Evolutionary conservation across 2,888 invertebrate genomes (phyloP), one percentile per base, ranked within the genome.

Genomic region (Blastobasis adustella): DNA sequence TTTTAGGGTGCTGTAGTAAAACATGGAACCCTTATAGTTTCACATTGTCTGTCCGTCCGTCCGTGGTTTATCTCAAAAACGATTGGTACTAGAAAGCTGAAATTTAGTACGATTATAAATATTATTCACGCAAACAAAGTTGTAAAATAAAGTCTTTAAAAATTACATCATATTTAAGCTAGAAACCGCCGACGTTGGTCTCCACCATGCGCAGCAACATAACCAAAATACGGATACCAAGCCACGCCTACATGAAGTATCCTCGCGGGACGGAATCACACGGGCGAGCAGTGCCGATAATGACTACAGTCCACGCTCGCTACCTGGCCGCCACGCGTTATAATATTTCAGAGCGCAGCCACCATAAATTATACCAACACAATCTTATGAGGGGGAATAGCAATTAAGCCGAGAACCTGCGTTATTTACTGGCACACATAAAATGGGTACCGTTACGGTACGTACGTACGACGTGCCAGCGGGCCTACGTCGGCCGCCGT

Each of bases 331-430:
- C 62, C 62, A 57, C 53, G 62, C 62, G 10, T 61, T 60, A 61
- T 71, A 65, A 75, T 82, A 76, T 76, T 67, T 79, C 76, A 79
- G 73, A 52, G 64, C 58, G 54, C 51, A 61, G 63, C 55, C 52
- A 60, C 64, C 71, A 74, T 81, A 80, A 79, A 78, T 82, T 79
- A 81, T 71, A 71, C 66, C 66, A 68, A 64, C 69, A 63, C 71
- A 74, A 73, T 75, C 76, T 73, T 73, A 62, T 62, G 55, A 65
- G 66, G 72, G 67, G 72, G 69, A 73, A 74, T 69, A 69, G 76
- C 77, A 78, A 81, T 79, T 79, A 79, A 76, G 71, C 65, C 58
- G 58, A 60, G 65, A 62, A 68, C 68, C 66, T 66, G 67, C 57
- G 71, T 77, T 77, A 77, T 77, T 78, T 76, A 76, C 71, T 69